A percentile compares a stretch with the other conserved stretches of the same genome.
These are phyloP conservation scores for Sminthopsis crassicaudata DNA, from an alignment of 2,113 vertebrate genomes.

Conservation along the genomic window DNA sequence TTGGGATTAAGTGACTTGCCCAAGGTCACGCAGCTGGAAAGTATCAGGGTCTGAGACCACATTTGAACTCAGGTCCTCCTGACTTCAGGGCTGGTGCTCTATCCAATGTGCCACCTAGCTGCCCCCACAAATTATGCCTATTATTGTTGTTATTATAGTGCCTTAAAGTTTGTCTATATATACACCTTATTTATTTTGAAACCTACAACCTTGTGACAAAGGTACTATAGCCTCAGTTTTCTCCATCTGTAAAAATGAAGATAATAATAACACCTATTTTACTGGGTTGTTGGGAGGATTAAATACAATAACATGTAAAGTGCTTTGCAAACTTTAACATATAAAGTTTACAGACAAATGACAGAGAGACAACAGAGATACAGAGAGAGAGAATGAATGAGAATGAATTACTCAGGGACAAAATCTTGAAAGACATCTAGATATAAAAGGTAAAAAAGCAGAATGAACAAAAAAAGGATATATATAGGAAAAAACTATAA, in stretches of 20 bases:
- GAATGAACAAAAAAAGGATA: background rate
- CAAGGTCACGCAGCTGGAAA: too few species aligned
- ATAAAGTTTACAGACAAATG: too few species aligned
- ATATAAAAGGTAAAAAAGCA: background rate
- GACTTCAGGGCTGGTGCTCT: too few species aligned
- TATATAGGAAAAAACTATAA: background rate
- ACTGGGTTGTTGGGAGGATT: background rate
- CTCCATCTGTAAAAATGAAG: background rate
- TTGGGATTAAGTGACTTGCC: too few species aligned
- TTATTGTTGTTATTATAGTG: background rate
- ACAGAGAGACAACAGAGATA: background rate
- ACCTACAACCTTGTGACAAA: background rate
- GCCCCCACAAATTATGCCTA: background rate
- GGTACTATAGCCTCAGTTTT: background rate
- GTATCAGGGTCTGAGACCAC: too few species aligned
- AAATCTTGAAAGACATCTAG: background rate
- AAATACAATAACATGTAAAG: background rate
- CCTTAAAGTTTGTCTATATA: too few species aligned
- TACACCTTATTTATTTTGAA: background rate
- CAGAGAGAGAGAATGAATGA: background rate
- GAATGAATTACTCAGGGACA: background rate
- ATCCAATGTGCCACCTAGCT: too few species aligned
- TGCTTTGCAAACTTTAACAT: background rate
- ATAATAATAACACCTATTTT: background rate
- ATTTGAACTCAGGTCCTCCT: too few species aligned